Base-by-base conservation (phyloP, 2,113 vertebrate species). In the Catharus fuscescens region DNA sequence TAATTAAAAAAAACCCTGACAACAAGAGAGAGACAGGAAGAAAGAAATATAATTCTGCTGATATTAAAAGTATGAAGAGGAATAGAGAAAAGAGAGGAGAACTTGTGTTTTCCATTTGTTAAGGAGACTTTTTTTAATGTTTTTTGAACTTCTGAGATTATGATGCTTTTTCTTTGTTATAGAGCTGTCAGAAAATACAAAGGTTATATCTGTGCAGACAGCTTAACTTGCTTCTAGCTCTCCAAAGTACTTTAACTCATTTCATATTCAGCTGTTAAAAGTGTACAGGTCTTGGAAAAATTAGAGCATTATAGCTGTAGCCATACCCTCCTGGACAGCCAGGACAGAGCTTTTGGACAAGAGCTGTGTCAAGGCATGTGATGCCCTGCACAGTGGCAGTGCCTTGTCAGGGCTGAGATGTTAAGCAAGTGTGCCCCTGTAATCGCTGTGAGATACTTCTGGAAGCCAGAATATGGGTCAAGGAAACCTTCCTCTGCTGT, bases 181-280 rank as follows among this genome's bases (percentile, higher is more conserved):
- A 47, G 90, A 96, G 48, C 64, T 93, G 80, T 95, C 88, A 94
- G 62, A 88, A 95, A 80, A 94, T 62, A 71, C 60, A 84, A 94
- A 60, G 56, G 71, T 92, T 94, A 7, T 90, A 69, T 94, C 92
- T 92, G 2, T 88, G 72, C 86, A 90, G 82, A 67, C 80, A 90
- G 80, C 47, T 93, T 93, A 92, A 90, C 71, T 95, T 92, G 42
- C 79, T 92, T 78, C 80, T 64, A 66, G 76, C 59, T 83, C 60
- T 90, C 56, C 56, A 17, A 59, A 92, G 88, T 92, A 54, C 76
- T 83, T 92, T 71, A 91, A 64, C 73, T 92, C 47, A 59, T 94
- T 87, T 94, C 32, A 18, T 18, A 18, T 90, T 94, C 92, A 86
- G 16, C 71, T 80, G 26, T 69, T 90, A 72, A 86, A 90, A 94